Base-by-base conservation (phyloP, 2,113 vertebrate genomes). In the Callochromis pleurospilus region DNA sequence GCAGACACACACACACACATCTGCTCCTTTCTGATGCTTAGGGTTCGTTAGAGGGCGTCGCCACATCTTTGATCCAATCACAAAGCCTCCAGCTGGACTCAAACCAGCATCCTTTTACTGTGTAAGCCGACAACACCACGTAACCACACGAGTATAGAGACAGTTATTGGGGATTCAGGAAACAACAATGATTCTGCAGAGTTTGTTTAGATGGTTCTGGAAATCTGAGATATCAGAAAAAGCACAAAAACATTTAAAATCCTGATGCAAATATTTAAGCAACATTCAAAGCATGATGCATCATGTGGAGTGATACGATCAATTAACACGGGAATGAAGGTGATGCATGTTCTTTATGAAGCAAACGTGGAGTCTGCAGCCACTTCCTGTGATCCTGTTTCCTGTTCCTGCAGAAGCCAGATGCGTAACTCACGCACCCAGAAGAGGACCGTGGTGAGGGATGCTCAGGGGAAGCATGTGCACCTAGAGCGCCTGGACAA, bases 361-460 rank as follows among this genome's bases (percentile, higher is more conserved):
- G 45, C 21, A 73, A 73, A 10, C 5, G 7, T 51, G 9, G 33
- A 42, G 68, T 47, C 68, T 47, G 21, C 9, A 4, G 14, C 9
- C 70, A 2, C 70, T 19, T 0, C 11, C 6, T 36, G 0, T 15
- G 38, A 26, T 47, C 1, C 24, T 29, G 26, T 7, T 31, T 47
- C 40, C 10, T 86, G 2, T 42, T 3, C 19, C 33, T 42, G 8
- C 88, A 99, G 98, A 97, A 98, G 97, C 89, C 97, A 88, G 24
- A 97, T 99, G 97, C 96, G 45, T 99, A 99, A 98, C 95, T 96
- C 95, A 31, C 96, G 93, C 70, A 97, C 96, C 11, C 97, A 97
- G 97, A 98, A 97, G 97, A 98, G 97, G 97, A 98, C 97, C n/a
- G 98, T 98, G 96, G 97, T 98, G 97, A 97, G 96, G 96, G 97